A percentile compares a stretch with the other conserved stretches of the same genome.
These are phyloP conservation scores for Phenganax stokvisi DNA, from an alignment of 92 coral and sea anemone genomes.

Conservation along the genomic window DNA sequence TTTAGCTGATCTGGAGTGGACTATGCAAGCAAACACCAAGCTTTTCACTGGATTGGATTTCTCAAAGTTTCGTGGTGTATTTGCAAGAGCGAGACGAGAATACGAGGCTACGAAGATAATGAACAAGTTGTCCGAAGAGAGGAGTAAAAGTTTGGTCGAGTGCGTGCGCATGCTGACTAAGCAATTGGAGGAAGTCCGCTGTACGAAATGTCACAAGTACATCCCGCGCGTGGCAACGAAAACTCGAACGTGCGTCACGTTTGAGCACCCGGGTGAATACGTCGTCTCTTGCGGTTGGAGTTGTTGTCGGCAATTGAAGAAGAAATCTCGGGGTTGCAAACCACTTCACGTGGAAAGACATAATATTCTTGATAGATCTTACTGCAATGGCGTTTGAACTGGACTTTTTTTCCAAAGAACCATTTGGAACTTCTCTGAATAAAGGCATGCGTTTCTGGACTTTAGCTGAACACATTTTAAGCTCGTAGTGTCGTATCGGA, in stretches of 20 bases:
- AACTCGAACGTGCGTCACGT: conserved; percentile 80
- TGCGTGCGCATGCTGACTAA: conserved; percentile 86
- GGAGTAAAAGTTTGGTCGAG: conserved; percentile 65
- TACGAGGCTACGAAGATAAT: conserved; percentile 59
- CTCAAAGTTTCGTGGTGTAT: conserved; percentile 61
- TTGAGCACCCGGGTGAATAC: conserved; percentile 83
- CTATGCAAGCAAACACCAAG: conserved; percentile 61
- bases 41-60: conserved; percentile 59
- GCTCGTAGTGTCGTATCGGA: too few species aligned
- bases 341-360: conserved; percentile 76
- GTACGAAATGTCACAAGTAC: conserved; percentile 73
- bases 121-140: conserved; percentile 63
- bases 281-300: conserved; percentile 75
- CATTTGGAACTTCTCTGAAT: too few species aligned
- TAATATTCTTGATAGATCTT: not conserved
- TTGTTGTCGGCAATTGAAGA: conserved; percentile 81
- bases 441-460: too few species aligned
- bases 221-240: conserved; percentile 90
- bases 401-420: too few species aligned
- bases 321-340: conserved; percentile 83
- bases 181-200: conserved; percentile 93
- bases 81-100: conserved; percentile 70
- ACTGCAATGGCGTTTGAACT: not conserved
- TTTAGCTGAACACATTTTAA: too few species aligned
- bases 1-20: conserved; percentile 83